These are phyloP conservation scores for Chrysodeixis includens DNA, from an alignment of 2,888 invertebrate species.

Conservation along the genomic window DNA sequence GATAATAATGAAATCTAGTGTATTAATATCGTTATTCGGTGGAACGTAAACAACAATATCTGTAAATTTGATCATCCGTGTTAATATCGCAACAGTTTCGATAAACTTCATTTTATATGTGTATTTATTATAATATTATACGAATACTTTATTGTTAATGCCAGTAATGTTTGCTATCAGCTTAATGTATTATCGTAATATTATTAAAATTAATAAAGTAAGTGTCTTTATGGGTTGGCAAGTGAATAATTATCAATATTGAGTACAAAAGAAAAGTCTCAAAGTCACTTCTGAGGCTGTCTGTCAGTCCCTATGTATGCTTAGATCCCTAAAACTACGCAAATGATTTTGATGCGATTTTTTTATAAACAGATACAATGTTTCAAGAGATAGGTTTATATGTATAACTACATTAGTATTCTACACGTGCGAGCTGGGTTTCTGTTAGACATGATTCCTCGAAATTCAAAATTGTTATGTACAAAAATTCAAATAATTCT, in stretches of 20 bases:
- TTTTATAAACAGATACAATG: too few species aligned
- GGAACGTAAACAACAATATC: background rate
- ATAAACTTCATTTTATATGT: conserved; percentile 12
- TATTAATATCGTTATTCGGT: background rate
- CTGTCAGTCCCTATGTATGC: too few species aligned
- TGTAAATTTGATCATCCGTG: background rate
- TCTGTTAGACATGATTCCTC: too few species aligned
- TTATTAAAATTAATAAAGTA: background rate
- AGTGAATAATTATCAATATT: background rate
- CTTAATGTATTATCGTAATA: conserved; percentile 9
- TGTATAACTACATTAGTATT: too few species aligned
- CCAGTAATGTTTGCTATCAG: conserved; percentile 7
- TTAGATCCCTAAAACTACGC: too few species aligned
- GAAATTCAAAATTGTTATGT: too few species aligned
- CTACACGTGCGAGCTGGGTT: too few species aligned
- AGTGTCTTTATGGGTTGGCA: background rate
- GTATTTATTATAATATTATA: background rate
- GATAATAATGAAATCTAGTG: background rate
- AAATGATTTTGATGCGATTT: too few species aligned
- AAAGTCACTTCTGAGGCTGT: too few species aligned
- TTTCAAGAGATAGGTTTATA: too few species aligned
- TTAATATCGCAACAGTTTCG: background rate
- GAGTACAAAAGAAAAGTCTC: too few species aligned
- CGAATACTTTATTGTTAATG: background rate
- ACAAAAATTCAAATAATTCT: too few species aligned